Percentiles rank a stretch among this genome's conserved stretches.
phyloP scores from a whole-genome alignment of 2,888 invertebrate genomes.

The Coecobrya sp. region DNA sequence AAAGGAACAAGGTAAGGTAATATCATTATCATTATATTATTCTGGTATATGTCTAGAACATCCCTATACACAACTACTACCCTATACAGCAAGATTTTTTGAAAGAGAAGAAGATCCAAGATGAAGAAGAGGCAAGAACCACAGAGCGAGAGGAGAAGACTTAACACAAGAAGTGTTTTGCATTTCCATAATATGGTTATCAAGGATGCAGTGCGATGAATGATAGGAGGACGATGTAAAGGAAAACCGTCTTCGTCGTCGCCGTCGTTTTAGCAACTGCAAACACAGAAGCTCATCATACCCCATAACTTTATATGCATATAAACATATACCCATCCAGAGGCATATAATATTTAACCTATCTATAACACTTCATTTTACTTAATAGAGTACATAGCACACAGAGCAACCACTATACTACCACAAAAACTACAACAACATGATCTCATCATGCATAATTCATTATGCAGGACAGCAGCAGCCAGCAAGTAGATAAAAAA shows the following conservation, averaged over 20 bases:
- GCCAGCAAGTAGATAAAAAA: constrained; percentile 38
- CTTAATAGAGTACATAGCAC: not conserved
- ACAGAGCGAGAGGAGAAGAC: not conserved
- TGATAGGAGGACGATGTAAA: constrained; percentile 32
- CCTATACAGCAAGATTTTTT: not conserved
- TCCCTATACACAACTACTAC: not conserved
- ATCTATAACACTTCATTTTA: not conserved
- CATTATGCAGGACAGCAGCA: constrained; percentile 61
- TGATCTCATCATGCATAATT: constrained; percentile 79
- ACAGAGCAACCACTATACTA: not conserved
- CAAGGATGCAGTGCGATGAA: constrained; percentile 51
- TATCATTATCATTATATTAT: constrained; percentile 34
- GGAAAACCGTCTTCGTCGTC: constrained; percentile 38
- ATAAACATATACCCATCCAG: not conserved
- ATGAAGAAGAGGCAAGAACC: not conserved
- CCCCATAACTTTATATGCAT: constrained; percentile 17
- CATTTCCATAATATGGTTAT: constrained; percentile 75
- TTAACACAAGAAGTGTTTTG: constrained; percentile 70
- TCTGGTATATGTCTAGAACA: not conserved
- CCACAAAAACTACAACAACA: constrained; percentile 31
- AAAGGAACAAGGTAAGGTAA: constrained; percentile 39
- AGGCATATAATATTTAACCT: not conserved
- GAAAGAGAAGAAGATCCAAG: constrained; percentile 21
- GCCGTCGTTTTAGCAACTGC: constrained; percentile 15
- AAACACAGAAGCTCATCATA: constrained; percentile 46